A percentile compares a stretch with the other conserved stretches of the same genome.
Conservation (phyloP, 2,888 invertebrate genomes). For the Dicycla oo region DNA sequence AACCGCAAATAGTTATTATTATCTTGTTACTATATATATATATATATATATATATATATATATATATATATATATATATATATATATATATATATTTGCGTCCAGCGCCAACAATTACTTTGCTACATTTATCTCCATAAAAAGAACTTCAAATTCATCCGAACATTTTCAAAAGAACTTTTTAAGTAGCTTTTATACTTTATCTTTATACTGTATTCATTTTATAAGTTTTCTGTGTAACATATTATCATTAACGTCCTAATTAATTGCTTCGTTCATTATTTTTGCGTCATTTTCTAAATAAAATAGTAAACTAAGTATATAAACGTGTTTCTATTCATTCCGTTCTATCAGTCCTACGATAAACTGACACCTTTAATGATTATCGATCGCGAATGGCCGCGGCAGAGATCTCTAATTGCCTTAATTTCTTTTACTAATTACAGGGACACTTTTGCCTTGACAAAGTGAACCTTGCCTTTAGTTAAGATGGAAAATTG, state of each 20-base stretch:
- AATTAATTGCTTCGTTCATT: conserved; percentile 38
- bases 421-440: conserved; percentile 76
- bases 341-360: conserved; percentile 11
- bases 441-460: conserved; percentile 71
- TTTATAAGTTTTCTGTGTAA: conserved; percentile 20
- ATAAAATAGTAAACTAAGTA: conserved; percentile 4
- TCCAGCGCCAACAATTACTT: neutral
- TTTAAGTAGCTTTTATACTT: conserved; percentile 11
- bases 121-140: neutral
- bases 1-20: conserved; percentile 52
- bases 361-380: conserved; percentile 43
- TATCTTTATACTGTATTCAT: conserved; percentile 9
- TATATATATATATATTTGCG: conserved; percentile 12
- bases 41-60: neutral
- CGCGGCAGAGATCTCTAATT: conserved; percentile 66
- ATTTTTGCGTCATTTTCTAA: neutral
- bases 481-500: conserved; percentile 62
- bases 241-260: conserved; percentile 15
- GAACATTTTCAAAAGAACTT: conserved; percentile 24
- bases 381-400: conserved; percentile 56
- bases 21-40: conserved; percentile 16
- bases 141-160: neutral
- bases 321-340: neutral
- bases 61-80: neutral
- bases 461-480: conserved; percentile 49